phyloP scores from a whole-genome alignment of 2,888 invertebrate genomes.

The Cremastinae sp. region DNA sequence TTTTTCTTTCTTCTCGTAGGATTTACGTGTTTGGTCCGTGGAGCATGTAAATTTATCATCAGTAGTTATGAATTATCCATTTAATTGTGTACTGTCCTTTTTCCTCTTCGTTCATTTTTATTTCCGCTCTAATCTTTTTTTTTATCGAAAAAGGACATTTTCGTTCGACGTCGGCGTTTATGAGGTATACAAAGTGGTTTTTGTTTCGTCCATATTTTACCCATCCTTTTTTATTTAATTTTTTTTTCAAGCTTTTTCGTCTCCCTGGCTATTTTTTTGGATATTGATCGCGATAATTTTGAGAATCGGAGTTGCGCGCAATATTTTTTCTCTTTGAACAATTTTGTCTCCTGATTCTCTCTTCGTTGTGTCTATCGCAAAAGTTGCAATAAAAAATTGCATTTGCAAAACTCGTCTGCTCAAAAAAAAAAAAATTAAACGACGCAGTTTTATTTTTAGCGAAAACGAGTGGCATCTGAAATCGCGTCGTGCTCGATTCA shows the following conservation, averaged over 20 bases:
- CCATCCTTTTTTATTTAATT: slow-evolving; percentile 26
- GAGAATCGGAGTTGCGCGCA: slow-evolving; percentile 28
- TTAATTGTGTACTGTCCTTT: slow-evolving; percentile 45
- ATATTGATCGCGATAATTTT: neutral
- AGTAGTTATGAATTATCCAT: slow-evolving; percentile 61
- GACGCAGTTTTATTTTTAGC: slow-evolving; percentile 8
- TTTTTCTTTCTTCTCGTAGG: slow-evolving; percentile 61
- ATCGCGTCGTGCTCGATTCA: slow-evolving; percentile 37
- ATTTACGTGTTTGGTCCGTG: slow-evolving; percentile 75
- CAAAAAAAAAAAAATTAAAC: slow-evolving; percentile 2
- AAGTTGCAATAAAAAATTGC: slow-evolving; percentile 42
- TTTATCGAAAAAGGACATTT: slow-evolving; percentile 30
- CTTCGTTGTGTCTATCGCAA: slow-evolving; percentile 67
- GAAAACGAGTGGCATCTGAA: slow-evolving; percentile 3
- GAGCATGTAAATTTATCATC: slow-evolving; percentile 73
- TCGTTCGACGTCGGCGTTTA: slow-evolving; percentile 43
- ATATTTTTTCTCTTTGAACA: slow-evolving; percentile 24
- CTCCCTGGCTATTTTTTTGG: slow-evolving; percentile 5
- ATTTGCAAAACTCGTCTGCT: slow-evolving; percentile 35
- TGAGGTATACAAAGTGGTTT: slow-evolving; percentile 62
- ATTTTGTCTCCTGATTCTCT: slow-evolving; percentile 37
- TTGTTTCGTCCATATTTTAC: slow-evolving; percentile 25
- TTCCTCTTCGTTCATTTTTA: too few species aligned
- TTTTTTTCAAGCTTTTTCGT: slow-evolving; percentile 18
- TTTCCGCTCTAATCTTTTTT: too few species aligned